Base-by-base conservation (phyloP, 2,113 vertebrate species). In the Melanerpes aurifrons region DNA sequence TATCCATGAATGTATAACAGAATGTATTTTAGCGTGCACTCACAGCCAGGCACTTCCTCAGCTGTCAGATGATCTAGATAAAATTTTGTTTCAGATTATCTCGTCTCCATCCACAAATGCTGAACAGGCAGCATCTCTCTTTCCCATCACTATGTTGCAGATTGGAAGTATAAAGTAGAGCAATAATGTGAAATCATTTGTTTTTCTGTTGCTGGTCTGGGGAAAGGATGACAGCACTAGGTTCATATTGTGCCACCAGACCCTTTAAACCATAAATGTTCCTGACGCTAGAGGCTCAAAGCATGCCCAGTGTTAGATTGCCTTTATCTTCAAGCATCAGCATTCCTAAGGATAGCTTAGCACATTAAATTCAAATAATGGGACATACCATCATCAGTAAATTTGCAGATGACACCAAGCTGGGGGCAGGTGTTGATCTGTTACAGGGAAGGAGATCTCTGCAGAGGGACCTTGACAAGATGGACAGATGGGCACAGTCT, bases 131-230 rank as follows among this genome's bases (percentile, higher is more conserved):
- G 6, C 3, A 63, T 69, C 10, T 87, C 28, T 64, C n/a, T 63
- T 81, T 66, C 43, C 68, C 2, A 0, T 64, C 2, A 0, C n/a
- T 72, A 1, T 1, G 1, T 35, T 4, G 5, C 47, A 70, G 14
- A 89, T 37, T 28, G 57, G 37, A 77, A 66, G 11, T 26, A 66
- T 3, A 74, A 90, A 82, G 61, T 21, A 63, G 35, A 32, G 9
- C 0, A 0, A 31, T 54, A 45, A 26, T 2, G 3, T 74, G 20
- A 82, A 11, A 37, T 25, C 3, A 2, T 68, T 67, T 26, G 47
- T 70, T 83, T 5, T 89, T 85, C 61, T 59, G 28, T 47, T 47
- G 35, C 12, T 26, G 50, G 18, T 43, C 24, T 74, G 47, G 12
- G 14, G 47, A 31, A 69, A 70, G 40, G n/a, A 70, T 50, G 31